Evolutionary conservation across 1,140 invertebrate genomes (phyloP).

Genomic region (Drosophila ficusphila): DNA sequence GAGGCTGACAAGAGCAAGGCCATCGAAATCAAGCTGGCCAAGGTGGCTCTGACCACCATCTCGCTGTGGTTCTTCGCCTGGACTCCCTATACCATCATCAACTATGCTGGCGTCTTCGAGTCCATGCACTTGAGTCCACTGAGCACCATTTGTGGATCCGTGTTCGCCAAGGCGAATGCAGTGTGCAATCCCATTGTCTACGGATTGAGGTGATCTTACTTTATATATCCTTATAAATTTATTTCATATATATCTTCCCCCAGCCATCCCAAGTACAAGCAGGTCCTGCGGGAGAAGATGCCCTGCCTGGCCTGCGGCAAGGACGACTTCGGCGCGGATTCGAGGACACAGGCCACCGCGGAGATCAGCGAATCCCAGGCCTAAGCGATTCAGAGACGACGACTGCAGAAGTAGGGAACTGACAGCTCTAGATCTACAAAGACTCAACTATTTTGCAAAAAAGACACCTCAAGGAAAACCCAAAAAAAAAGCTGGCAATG

Average conservation of each 20-base stretch:
- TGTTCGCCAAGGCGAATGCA: slow-evolving; percentile 88
- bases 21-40: slow-evolving; percentile 86
- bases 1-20: slow-evolving; percentile 87
- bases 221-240: neutral
- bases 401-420: slow-evolving; percentile 66
- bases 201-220: slow-evolving; percentile 83
- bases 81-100: slow-evolving; percentile 90
- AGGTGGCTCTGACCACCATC: slow-evolving; percentile 90
- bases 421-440: slow-evolving; percentile 58
- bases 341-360: slow-evolving; percentile 72
- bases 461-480: slow-evolving; percentile 44
- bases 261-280: slow-evolving; percentile 91
- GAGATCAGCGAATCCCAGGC: slow-evolving; percentile 81
- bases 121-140: slow-evolving; percentile 87
- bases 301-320: slow-evolving; percentile 86
- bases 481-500: slow-evolving; percentile 63
- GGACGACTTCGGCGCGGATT: slow-evolving; percentile 86
- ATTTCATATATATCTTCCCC: neutral
- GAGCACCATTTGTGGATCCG: slow-evolving; percentile 88
- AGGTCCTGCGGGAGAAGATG: slow-evolving; percentile 82
- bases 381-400: slow-evolving; percentile 57
- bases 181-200: slow-evolving; percentile 90
- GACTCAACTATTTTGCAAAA: slow-evolving; percentile 60
- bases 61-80: slow-evolving; percentile 91
- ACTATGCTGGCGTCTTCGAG: slow-evolving; percentile 89